Conservation (phyloP, 2,888 invertebrate species). For the Mythimna loreyi region DNA sequence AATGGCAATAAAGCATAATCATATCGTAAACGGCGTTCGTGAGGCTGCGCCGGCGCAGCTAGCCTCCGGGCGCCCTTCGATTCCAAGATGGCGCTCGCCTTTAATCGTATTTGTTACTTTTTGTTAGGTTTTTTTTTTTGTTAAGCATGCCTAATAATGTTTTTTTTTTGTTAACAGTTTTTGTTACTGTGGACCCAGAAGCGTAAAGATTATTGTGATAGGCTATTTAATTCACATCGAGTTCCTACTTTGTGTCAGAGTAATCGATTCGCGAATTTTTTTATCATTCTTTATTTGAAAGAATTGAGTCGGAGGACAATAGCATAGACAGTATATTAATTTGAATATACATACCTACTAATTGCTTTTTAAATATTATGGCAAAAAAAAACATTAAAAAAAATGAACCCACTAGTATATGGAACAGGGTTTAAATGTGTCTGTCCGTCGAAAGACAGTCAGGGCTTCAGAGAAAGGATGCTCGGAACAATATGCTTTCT, state of each 20-base stretch:
- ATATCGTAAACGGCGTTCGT: conserved; percentile 83
- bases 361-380: no score
- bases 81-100: conserved; percentile 79
- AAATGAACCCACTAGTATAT: no score
- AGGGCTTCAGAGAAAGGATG: no score
- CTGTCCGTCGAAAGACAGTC: no score
- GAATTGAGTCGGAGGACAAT: no score
- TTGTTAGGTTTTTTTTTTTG: conserved; percentile 48
- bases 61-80: conserved; percentile 80
- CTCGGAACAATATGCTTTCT: no score
- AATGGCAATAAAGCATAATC: conserved; percentile 89
- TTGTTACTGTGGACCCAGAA: conserved; percentile 45
- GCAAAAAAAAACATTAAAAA: no score
- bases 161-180: conserved; percentile 50
- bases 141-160: conserved; percentile 38
- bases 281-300: not conserved
- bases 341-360: no score
- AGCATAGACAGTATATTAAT: no score
- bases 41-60: conserved; percentile 70
- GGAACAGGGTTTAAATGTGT: no score
- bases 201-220: conserved; percentile 45
- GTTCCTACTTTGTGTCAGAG: conserved; percentile 30
- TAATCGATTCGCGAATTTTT: conserved; percentile 18
- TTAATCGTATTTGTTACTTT: conserved; percentile 69
- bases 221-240: conserved; percentile 33